These are phyloP conservation scores for Maniola jurtina DNA, from an alignment of 1,140 invertebrate genomes.

Conservation along the genomic window DNA sequence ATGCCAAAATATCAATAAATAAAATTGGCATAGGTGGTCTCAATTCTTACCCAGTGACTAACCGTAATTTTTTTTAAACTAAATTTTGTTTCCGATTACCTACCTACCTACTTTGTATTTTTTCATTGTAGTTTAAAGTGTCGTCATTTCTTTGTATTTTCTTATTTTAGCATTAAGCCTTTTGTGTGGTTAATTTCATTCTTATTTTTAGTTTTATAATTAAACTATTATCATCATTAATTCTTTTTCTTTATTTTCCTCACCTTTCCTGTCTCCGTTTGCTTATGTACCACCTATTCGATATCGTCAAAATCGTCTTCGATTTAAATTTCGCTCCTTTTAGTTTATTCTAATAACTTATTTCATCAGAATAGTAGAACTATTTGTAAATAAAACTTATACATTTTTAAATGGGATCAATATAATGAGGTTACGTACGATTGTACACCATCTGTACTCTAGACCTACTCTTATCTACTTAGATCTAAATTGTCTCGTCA, in stretches of 20 bases:
- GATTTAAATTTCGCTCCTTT: constrained; percentile 3
- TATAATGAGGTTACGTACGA: constrained; percentile 72
- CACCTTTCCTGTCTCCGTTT: constrained; percentile 47
- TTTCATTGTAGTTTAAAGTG: constrained; percentile 53
- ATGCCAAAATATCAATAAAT: constrained; percentile 68
- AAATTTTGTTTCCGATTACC: constrained; percentile 25
- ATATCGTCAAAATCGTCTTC: neutral
- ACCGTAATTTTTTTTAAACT: constrained; percentile 23
- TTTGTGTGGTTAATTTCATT: constrained; percentile 77
- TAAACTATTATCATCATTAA: constrained; percentile 76
- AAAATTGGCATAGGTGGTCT: constrained; percentile 58
- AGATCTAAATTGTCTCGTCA: constrained; percentile 65
- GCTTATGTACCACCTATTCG: constrained; percentile 18
- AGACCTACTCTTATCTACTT: constrained; percentile 67
- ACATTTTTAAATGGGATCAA: constrained; percentile 76
- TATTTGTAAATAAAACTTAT: constrained; percentile 76
- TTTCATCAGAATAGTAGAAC: constrained; percentile 48
- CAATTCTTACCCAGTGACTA: constrained; percentile 19
- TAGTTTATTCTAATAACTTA: constrained; percentile 23
- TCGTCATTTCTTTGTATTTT: constrained; percentile 55
- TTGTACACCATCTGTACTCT: constrained; percentile 73
- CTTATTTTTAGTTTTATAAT: constrained; percentile 78
- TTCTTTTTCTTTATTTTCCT: constrained; percentile 63
- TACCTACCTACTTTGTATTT: constrained; percentile 24
- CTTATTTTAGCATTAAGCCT: constrained; percentile 73